Percentiles rank a stretch among this genome's conserved stretches.
These are phyloP conservation scores for Platypus cylindrus DNA, from an alignment of 2,888 invertebrate species.

Conservation along the genomic window DNA sequence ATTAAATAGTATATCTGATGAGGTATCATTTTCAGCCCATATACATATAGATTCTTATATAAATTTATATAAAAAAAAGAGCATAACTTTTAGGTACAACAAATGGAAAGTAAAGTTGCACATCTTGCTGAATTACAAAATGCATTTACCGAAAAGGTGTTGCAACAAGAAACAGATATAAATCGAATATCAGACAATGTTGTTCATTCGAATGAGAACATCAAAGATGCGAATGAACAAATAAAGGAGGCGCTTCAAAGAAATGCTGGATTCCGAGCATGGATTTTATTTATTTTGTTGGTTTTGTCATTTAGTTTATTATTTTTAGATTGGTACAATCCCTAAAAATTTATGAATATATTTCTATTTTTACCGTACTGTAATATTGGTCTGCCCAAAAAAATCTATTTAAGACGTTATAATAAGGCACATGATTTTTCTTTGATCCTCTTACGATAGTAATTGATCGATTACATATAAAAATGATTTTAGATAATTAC, in stretches of 20 bases:
- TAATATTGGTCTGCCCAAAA: too few relatives aligned
- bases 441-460: too few relatives aligned
- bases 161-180: conserved; percentile 88
- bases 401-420: too few relatives aligned
- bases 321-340: conserved; percentile 98
- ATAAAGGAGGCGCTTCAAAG: conserved; percentile 94
- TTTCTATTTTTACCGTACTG: too few relatives aligned
- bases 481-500: too few relatives aligned
- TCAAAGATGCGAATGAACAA: conserved; percentile 93
- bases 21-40: too few relatives aligned
- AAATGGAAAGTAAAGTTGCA: conserved; percentile 83
- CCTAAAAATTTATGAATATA: too few relatives aligned
- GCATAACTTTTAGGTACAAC: conserved; percentile 27
- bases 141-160: conserved; percentile 89
- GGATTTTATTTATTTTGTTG: conserved; percentile 87
- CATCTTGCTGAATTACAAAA: conserved; percentile 93
- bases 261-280: conserved; percentile 89
- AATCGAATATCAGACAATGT: conserved; percentile 81
- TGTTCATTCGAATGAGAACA: conserved; percentile 86
- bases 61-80: not conserved
- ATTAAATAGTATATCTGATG: conserved; percentile 77
- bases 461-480: too few relatives aligned
- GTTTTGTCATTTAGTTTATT: conserved; percentile 92
- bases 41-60: too few relatives aligned
- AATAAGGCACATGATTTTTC: too few relatives aligned